Evolutionary conservation across 1,140 invertebrate genomes (phyloP), one percentile per base, ranked within the genome.

Genomic region (Drosophila nannoptera): DNA sequence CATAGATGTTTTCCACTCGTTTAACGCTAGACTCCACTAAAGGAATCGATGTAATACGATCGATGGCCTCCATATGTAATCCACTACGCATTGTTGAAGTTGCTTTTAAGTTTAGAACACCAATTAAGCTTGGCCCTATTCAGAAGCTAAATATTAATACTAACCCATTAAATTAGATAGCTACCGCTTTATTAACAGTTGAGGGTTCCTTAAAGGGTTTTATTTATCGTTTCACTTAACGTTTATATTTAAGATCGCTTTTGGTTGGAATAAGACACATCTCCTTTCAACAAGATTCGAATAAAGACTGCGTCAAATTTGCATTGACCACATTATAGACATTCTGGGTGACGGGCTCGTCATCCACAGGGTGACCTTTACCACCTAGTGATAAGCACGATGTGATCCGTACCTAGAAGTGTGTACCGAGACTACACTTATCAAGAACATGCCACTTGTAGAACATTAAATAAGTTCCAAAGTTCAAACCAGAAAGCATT

Each of bases 1-100:
- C 90, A 76, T 95, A 95, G 40, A 95, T 90, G 72, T 92, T 92
- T 69, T 92, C 93, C 32, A 94, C 93, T 43, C 93, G 92, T 64
- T 91, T 91, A 69, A 94, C 92, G 45, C 94, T 91, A 12, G 93
- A 92, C 80, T 94, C 94, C 2, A 95, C 92, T 50, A 95, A 92
- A 0, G 94, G 94, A 43, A 95, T 91, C 64, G 92, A 92, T 2
- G 92, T 91, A 16, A 95, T 92, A 62, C 94, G 90, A 29, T 91
- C 91, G 9, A 95, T 91, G 35, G 93, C 92, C 87, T 94, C 92
- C 82, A 95, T 46, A 32, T 78, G 87, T n/a, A 88, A 56, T 55
- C 84, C 87, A 72, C 69, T 74, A 33, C 69, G 58, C 38, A 72
- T 74, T 16, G 82, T 77, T 74, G 82, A 73, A 76, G 75, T 77